phyloP scores from a whole-genome alignment of 1,140 invertebrate genomes.

The Eumaeus atala region DNA sequence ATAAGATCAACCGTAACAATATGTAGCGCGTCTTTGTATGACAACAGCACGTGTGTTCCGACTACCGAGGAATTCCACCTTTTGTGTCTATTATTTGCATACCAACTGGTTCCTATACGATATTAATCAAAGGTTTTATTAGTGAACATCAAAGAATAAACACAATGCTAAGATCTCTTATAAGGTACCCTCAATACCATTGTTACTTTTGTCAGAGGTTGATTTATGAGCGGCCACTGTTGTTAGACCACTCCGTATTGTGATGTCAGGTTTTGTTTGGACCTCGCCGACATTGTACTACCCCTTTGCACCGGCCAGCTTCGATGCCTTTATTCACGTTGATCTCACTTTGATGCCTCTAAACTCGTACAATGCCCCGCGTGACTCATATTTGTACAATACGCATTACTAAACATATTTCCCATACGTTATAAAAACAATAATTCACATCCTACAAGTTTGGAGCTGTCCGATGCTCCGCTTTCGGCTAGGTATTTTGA shows the following conservation, averaged over 20 bases:
- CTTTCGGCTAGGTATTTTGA: background rate
- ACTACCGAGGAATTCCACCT: slow-evolving; percentile 54
- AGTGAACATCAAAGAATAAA: slow-evolving; percentile 73
- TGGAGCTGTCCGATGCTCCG: background rate
- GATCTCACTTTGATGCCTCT: slow-evolving; percentile 65
- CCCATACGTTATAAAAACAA: background rate
- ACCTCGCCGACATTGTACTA: slow-evolving; percentile 65
- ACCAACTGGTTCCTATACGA: slow-evolving; percentile 71
- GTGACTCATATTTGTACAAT: slow-evolving; percentile 26
- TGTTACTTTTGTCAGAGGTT: slow-evolving; percentile 72
- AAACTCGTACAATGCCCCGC: slow-evolving; percentile 52
- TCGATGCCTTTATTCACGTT: slow-evolving; percentile 62
- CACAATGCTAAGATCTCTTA: slow-evolving; percentile 73
- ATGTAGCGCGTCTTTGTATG: slow-evolving; percentile 54
- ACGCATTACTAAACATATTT: slow-evolving; percentile 1
- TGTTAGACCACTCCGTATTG: slow-evolving; percentile 68
- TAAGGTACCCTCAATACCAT: slow-evolving; percentile 72
- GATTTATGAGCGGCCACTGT: slow-evolving; percentile 73
- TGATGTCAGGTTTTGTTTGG: slow-evolving; percentile 71
- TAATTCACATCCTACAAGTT: background rate
- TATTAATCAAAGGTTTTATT: slow-evolving; percentile 75
- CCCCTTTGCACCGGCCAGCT: slow-evolving; percentile 59
- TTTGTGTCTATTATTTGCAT: slow-evolving; percentile 69
- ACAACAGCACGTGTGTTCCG: slow-evolving; percentile 63
- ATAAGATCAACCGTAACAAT: slow-evolving; percentile 57